A percentile compares a stretch with the other conserved stretches of the same genome.
phyloP scores from a whole-genome alignment of 2,113 vertebrate species.

The Neodontobutis hainanensis region DNA sequence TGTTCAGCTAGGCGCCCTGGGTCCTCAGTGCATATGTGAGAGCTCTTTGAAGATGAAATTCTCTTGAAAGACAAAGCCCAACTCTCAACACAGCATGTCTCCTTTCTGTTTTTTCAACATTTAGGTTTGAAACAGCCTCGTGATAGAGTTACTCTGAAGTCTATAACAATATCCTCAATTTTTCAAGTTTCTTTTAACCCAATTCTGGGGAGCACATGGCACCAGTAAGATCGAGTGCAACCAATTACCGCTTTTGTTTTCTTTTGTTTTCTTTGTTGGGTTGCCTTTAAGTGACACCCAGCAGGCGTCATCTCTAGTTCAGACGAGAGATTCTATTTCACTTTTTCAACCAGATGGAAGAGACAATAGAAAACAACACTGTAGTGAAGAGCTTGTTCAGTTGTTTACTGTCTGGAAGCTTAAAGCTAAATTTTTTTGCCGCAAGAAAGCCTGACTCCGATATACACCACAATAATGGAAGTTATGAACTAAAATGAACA shows the following conservation, averaged over 20 bases:
- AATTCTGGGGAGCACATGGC: conserved; percentile 1
- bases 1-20: conserved; percentile 33
- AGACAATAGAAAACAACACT: background rate
- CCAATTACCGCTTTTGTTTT: conserved; percentile 24
- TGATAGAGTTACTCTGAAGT: conserved; percentile 18
- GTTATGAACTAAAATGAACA: too few relatives aligned
- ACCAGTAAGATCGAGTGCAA: background rate
- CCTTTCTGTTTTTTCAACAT: conserved; percentile 15
- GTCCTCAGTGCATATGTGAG: conserved; percentile 39
- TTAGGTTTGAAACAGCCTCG: conserved; percentile 35
- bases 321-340: background rate
- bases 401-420: too few relatives aligned
- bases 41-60: conserved; percentile 42
- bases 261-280: background rate
- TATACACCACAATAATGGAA: too few relatives aligned
- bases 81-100: conserved; percentile 20
- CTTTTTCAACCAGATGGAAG: background rate
- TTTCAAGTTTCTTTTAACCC: conserved; percentile 22
- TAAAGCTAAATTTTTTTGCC: too few relatives aligned
- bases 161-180: background rate
- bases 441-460: too few relatives aligned
- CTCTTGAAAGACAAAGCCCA: conserved; percentile 44
- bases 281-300: conserved; percentile 11
- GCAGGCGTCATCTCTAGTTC: conserved; percentile 1
- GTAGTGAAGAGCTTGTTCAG: background rate